Percentiles rank a stretch among this genome's conserved stretches.
phyloP scores from a whole-genome alignment of 2,888 invertebrate genomes.

The Hemaris fuciformis region DNA sequence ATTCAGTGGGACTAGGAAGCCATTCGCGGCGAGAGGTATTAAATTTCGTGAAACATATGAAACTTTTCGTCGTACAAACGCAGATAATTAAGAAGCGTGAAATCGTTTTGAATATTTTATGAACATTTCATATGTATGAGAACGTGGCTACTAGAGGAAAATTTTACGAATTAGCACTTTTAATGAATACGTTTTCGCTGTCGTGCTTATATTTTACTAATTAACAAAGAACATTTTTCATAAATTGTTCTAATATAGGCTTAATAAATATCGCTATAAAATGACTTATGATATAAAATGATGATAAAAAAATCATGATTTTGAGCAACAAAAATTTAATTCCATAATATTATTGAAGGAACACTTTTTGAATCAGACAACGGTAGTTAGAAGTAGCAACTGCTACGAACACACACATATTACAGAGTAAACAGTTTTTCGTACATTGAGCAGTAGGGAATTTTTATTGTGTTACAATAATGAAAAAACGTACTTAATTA shows the following conservation, averaged over 20 bases:
- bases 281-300: background rate
- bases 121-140: conserved; percentile 79
- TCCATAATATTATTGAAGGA: too few relatives aligned
- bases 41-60: conserved; percentile 43
- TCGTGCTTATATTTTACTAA: background rate
- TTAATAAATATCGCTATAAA: background rate
- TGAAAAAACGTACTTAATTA: too few relatives aligned
- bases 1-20: conserved; percentile 14
- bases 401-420: too few relatives aligned
- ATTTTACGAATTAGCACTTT: conserved; percentile 71
- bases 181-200: conserved; percentile 63
- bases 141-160: conserved; percentile 70
- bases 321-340: too few relatives aligned
- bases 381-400: too few relatives aligned
- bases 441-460: too few relatives aligned
- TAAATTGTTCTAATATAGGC: background rate
- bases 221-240: background rate
- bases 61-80: conserved; percentile 71
- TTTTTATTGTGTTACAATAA: too few relatives aligned
- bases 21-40: conserved; percentile 19
- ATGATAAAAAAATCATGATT: too few relatives aligned
- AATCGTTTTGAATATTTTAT: conserved; percentile 79
- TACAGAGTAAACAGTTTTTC: too few relatives aligned
- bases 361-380: too few relatives aligned
- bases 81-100: conserved; percentile 77